These are phyloP conservation scores for Neoarius graeffei DNA, from an alignment of 2,113 vertebrate species.

Conservation along the genomic window DNA sequence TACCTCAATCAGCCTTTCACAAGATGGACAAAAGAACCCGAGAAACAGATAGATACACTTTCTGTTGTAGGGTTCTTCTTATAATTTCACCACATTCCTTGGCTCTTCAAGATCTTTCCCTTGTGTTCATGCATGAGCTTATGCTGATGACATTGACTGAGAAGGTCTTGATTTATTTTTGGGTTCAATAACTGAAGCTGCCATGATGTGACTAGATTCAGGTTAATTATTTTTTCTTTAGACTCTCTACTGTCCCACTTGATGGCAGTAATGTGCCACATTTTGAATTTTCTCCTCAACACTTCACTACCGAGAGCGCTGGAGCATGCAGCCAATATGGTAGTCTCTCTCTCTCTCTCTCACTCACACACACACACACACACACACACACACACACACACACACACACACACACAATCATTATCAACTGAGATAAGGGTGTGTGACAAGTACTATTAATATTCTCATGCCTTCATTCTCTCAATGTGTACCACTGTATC, in stretches of 20 bases:
- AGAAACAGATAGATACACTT: background rate
- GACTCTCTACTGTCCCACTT: constrained; percentile 2
- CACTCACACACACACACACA: no score
- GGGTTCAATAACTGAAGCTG: background rate
- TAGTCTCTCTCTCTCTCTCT: no score
- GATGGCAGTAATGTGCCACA: constrained; percentile 35
- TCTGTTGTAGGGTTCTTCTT: background rate
- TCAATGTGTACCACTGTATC: background rate
- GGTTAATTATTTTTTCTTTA: background rate
- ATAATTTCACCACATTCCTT: background rate
- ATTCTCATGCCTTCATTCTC: background rate
- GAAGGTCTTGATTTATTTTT: no score
- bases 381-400: constrained; percentile 2
- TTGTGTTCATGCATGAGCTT: background rate
- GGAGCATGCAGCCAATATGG: background rate
- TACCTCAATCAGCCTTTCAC: background rate
- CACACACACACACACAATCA: constrained; percentile 10
- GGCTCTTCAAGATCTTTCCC: background rate
- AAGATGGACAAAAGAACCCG: background rate
- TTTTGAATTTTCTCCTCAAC: background rate
- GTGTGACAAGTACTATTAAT: constrained; percentile 33
- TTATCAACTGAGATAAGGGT: constrained; percentile 30
- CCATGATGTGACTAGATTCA: background rate
- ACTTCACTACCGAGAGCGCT: background rate
- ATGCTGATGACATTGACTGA: background rate